phyloP scores from a whole-genome alignment of 2,797 vertebrate species.

The Melanotaenia nigrans region DNA sequence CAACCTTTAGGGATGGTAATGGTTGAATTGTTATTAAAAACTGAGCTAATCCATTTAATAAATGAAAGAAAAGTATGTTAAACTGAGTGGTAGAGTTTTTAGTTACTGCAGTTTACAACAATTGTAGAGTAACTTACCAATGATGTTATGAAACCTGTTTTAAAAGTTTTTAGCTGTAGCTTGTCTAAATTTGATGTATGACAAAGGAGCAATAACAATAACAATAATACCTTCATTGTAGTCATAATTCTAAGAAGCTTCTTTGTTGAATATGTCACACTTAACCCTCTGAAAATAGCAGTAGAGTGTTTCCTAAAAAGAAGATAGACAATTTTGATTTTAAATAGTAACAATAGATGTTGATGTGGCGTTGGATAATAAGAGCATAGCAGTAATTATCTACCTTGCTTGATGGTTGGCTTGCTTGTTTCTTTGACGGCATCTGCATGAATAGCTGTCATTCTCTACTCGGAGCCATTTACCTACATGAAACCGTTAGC shows the following conservation, averaged over 20 bases:
- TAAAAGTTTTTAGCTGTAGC: not conserved
- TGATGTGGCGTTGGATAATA: not conserved
- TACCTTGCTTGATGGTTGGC: constrained; percentile 15
- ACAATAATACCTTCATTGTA: not conserved
- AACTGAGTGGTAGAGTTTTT: too few species aligned
- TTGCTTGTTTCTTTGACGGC: not conserved
- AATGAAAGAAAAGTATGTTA: too few species aligned
- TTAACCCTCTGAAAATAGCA: not conserved
- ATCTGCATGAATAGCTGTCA: constrained; percentile 11
- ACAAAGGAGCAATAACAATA: not conserved
- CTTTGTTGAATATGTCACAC: not conserved
- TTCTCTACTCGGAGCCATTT: constrained; percentile 12
- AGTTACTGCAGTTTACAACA: not conserved
- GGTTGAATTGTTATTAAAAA: too few species aligned
- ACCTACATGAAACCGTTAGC: constrained; percentile 23
- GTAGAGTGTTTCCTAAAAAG: not conserved
- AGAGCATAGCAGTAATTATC: constrained; percentile 6
- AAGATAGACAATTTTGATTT: not conserved
- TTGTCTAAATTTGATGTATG: not conserved
- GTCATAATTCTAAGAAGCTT: not conserved
- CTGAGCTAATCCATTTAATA: too few species aligned
- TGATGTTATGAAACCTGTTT: not conserved
- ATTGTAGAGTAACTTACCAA: not conserved
- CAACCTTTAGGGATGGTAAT: too few species aligned
- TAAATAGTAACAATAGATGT: not conserved